Base-by-base conservation (phyloP, 2,113 vertebrate genomes). In the Oophaga pumilio region DNA sequence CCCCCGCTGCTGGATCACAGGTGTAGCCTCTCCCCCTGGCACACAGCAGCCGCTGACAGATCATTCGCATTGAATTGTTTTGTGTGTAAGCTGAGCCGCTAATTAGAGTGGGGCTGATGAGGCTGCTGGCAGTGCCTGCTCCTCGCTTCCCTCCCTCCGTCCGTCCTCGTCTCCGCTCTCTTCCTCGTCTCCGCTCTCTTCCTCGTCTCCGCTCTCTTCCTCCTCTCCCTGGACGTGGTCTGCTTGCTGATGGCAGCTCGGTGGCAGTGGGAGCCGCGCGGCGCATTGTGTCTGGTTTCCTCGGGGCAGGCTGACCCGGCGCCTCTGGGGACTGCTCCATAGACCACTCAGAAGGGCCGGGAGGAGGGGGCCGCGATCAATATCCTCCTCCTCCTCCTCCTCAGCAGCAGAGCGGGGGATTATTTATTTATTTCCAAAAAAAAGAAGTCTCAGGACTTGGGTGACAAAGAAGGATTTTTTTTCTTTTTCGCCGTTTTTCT, bases 281-380 rank as follows among this genome's bases (percentile, higher is more conserved):
- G 33, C 33, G 97, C 96, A 97, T 97, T 98, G 97, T 98, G 97
- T 98, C 97, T 98, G 97, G 96, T 97, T 97, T 97, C 96, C 96
- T 96, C 96, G 97, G 97, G 97, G 97, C 96, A 96, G 97, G 97
- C 97, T 97, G 97, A 98, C 97, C 97, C 95, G 97, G 94, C 95
- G 94, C 94, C 95, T 96, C 97, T 96, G 94, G 97, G 97, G 97
- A 97, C 94, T 96, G 97, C 98, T 97, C 97, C 97, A 98, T 97
- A 97, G 96, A 96, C 95, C 96, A 97, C 97, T 97, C 96, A 96
- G 96, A 96, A 96, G 96, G 96, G 96, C 96, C 95, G 93, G 92
- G 95, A 94, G 91, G 93, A 93, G 94, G 92, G 93, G 89, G 0
- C 62, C 76, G 66, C 86, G 74, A 95, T 94, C 94, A 95, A 94